Evolutionary conservation across 2,113 vertebrate genomes (phyloP).

Genomic region (Melanerpes aurifrons): DNA sequence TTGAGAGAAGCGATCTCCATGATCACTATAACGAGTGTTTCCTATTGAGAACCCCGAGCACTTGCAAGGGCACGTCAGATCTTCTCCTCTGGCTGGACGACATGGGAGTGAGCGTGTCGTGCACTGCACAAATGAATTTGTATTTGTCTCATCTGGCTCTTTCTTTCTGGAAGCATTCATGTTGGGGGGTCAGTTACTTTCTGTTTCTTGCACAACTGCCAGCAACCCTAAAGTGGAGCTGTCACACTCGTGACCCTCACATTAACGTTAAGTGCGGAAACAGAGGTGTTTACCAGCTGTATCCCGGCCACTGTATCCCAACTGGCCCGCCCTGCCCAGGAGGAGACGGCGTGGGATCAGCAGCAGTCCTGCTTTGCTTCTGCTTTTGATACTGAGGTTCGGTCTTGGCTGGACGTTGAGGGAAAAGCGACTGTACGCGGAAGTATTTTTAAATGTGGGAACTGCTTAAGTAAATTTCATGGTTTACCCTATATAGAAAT

Average conservation of each 20-base stretch:
- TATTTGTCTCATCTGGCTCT: neutral
- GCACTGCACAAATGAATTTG: neutral
- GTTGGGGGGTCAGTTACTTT: neutral
- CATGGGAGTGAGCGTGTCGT: neutral
- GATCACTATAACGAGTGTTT: too few relatives aligned
- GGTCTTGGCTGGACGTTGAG: too few relatives aligned
- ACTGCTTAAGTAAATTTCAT: neutral
- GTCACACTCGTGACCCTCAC: accelerated
- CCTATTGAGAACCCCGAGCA: accelerated
- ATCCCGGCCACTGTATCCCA: accelerated
- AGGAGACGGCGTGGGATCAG: accelerated
- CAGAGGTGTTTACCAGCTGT: accelerated
- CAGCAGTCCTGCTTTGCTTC: neutral
- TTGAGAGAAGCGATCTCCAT: neutral
- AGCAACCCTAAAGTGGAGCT: neutral
- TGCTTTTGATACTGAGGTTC: neutral
- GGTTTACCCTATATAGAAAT: neutral
- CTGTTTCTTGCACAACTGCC: neutral
- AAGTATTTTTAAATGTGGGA: neutral
- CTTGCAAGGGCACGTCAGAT: neutral
- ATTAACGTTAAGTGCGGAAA: neutral
- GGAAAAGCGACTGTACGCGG: neutral
- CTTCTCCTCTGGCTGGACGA: neutral
- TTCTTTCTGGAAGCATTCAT: neutral
- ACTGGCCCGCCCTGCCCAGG: too few relatives aligned